Conservation (phyloP, 2,888 invertebrate species). For the Cryptocephalus moraei region DNA sequence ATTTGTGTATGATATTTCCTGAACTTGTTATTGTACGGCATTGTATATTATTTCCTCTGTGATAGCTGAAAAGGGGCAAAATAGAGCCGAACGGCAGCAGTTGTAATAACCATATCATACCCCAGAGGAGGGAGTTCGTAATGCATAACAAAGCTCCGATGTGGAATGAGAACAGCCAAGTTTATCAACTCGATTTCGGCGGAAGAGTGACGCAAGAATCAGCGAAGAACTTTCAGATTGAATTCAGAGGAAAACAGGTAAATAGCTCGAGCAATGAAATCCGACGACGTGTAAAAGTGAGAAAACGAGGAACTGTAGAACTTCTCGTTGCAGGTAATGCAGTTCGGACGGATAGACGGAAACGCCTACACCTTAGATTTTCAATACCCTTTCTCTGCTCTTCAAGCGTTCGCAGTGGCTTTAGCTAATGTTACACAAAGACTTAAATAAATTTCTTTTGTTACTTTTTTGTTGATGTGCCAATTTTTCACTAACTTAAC, state of each 20-base stretch:
- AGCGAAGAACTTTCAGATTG: conserved; percentile 99
- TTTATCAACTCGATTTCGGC: conserved; percentile 97
- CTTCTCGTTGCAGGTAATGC: conserved; percentile 75
- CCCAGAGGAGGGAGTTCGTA: conserved; percentile 68
- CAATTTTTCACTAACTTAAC: conserved; percentile 10
- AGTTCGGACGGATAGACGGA: conserved; percentile 96
- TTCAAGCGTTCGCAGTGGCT: conserved; percentile 97
- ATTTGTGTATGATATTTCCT: conserved; percentile 1
- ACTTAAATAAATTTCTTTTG: conserved; percentile 57
- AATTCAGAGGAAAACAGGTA: conserved; percentile 92
- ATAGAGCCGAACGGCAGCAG: conserved; percentile 44
- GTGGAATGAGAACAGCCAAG: conserved; percentile 99
- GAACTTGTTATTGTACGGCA: not conserved
- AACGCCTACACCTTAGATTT: conserved; percentile 98
- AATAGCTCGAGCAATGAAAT: not conserved
- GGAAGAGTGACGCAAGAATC: conserved; percentile 98
- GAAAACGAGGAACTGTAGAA: not conserved
- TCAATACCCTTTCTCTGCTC: conserved; percentile 96
- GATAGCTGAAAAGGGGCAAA: conserved; percentile 62
- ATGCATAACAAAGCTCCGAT: conserved; percentile 88
- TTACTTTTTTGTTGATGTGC: conserved; percentile 13
- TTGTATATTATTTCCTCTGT: conserved; percentile 8
- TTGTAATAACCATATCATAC: conserved; percentile 37
- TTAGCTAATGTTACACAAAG: conserved; percentile 93
- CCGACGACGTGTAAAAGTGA: not conserved